Percentiles rank a stretch among this genome's conserved stretches.
Conservation (phyloP, 2,888 invertebrate genomes). For the Diplazon laetatorius region DNA sequence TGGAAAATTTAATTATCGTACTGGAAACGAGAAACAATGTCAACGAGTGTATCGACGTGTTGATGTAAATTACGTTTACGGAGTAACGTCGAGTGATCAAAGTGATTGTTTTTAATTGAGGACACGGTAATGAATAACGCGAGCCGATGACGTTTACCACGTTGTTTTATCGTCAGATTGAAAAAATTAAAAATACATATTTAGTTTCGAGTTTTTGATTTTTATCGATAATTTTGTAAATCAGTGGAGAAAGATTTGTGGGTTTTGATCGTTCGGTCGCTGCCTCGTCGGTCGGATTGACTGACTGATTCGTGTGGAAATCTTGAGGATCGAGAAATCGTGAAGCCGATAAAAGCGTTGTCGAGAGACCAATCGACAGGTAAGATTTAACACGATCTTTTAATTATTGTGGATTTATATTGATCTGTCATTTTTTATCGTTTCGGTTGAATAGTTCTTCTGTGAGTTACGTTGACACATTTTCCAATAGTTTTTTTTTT, state of each 20-base stretch:
- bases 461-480: too few relatives aligned
- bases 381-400: constrained; percentile 52
- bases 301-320: constrained; percentile 48
- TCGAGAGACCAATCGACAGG: constrained; percentile 64
- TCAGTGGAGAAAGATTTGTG: constrained; percentile 26
- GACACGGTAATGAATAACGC: constrained; percentile 16
- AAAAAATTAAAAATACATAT: not conserved
- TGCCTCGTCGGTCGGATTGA: constrained; percentile 36
- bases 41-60: constrained; percentile 26
- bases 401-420: too few relatives aligned
- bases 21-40: constrained; percentile 18
- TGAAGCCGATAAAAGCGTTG: constrained; percentile 44
- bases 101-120: constrained; percentile 23
- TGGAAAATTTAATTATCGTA: constrained; percentile 17
- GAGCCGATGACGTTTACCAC: constrained; percentile 23
- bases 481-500: too few relatives aligned
- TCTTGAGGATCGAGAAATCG: constrained; percentile 50
- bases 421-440: too few relatives aligned
- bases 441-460: too few relatives aligned
- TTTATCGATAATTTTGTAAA: constrained; percentile 14
- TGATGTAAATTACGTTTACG: not conserved
- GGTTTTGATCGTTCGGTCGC: constrained; percentile 16
- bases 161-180: not conserved
- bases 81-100: constrained; percentile 14
- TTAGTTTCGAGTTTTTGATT: constrained; percentile 21